Evolutionary conservation across 2,888 invertebrate species (phyloP).

Genomic region (Eupithecia centaureata): DNA sequence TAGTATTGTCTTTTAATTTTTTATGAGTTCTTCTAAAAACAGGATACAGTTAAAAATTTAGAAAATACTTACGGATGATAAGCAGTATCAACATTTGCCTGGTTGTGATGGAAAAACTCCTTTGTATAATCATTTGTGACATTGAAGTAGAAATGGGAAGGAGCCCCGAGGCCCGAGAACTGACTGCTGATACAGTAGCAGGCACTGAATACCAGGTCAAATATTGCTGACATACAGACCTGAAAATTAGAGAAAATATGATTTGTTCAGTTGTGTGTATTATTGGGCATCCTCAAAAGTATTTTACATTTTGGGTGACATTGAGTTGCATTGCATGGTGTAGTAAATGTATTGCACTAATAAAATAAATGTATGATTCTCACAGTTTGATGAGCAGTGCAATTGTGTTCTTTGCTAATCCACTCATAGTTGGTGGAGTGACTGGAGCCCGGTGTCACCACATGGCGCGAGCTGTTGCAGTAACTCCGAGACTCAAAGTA

Average conservation of each 20-base stretch:
- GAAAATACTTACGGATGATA: conserved; percentile 54
- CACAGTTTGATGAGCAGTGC: conserved; percentile 24
- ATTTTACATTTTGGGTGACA: background rate
- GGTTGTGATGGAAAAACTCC: conserved; percentile 39
- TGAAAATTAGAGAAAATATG: conserved; percentile 38
- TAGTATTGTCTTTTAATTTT: too few relatives aligned
- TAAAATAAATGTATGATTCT: background rate
- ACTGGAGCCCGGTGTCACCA: background rate
- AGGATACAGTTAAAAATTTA: background rate
- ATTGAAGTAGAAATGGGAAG: conserved; percentile 34
- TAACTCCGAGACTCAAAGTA: conserved; percentile 32
- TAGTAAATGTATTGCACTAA: background rate
- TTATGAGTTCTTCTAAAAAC: background rate
- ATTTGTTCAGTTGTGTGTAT: background rate
- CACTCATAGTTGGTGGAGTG: conserved; percentile 26
- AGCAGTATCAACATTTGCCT: conserved; percentile 28
- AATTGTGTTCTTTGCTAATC: conserved; percentile 34
- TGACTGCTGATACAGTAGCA: conserved; percentile 57
- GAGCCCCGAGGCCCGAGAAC: conserved; percentile 16
- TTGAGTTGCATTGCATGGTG: background rate
- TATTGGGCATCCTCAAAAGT: background rate
- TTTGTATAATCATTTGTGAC: conserved; percentile 49
- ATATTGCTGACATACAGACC: conserved; percentile 58
- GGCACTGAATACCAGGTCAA: conserved; percentile 63
- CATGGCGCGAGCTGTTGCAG: conserved; percentile 16